Evolutionary conservation across 2,888 invertebrate genomes (phyloP).

Genomic region (Gymnocheta viridis): DNA sequence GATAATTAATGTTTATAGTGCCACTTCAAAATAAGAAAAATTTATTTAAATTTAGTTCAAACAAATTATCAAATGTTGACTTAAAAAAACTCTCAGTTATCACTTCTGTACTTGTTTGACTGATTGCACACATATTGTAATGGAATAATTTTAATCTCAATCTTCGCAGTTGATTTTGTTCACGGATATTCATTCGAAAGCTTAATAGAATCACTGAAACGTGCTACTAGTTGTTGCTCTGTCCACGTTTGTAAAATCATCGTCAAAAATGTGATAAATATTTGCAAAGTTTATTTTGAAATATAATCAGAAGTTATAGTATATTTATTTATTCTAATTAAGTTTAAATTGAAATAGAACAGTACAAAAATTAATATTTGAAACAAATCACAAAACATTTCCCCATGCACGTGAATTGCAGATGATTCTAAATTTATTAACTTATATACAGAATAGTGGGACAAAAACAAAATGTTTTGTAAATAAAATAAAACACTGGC

Average conservation of each 20-base stretch:
- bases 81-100: not conserved
- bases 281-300: not conserved
- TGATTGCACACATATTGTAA: not conserved
- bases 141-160: conserved; percentile 37
- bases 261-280: not conserved
- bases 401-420: conserved; percentile 24
- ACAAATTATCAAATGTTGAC: not conserved
- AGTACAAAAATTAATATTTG: not conserved
- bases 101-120: not conserved
- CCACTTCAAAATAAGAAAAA: not conserved
- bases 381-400: conserved; percentile 29
- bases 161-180: conserved; percentile 8
- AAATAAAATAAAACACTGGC: no score
- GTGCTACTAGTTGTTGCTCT: conserved; percentile 1
- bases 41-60: not conserved
- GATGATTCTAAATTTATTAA: conserved; percentile 13
- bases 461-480: no score
- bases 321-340: conserved; percentile 18
- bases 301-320: conserved; percentile 10
- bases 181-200: not conserved
- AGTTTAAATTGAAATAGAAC: not conserved
- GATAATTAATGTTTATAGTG: not conserved
- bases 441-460: no score
- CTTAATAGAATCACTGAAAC: conserved; percentile 20
- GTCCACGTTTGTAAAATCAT: conserved; percentile 7